These are phyloP conservation scores for Paramuricea clavata DNA, from an alignment of 92 coral and sea anemone species.

Conservation along the genomic window DNA sequence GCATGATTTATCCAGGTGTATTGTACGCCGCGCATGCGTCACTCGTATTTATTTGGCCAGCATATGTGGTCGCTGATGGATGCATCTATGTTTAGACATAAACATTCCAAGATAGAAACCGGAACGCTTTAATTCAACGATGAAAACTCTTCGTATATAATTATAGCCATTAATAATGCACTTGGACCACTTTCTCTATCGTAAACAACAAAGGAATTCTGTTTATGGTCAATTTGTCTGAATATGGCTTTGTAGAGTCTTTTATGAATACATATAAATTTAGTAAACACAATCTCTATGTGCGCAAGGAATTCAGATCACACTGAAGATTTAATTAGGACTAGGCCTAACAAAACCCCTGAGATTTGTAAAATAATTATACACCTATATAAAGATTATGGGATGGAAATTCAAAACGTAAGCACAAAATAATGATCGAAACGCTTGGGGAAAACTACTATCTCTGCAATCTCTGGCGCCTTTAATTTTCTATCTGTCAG, in stretches of 20 bases:
- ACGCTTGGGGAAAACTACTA: not conserved
- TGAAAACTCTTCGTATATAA: constrained; percentile 30
- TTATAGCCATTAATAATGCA: constrained; percentile 38
- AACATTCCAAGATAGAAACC: constrained; percentile 32
- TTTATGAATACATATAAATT: not conserved
- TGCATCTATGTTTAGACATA: constrained; percentile 46
- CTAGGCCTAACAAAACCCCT: not conserved
- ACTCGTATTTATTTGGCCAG: not conserved
- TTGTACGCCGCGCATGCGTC: not conserved
- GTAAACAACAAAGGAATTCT: constrained; percentile 33
- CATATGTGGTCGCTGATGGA: constrained; percentile 19
- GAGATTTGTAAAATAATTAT: not conserved
- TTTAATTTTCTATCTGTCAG: constrained; percentile 46
- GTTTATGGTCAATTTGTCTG: constrained; percentile 10
- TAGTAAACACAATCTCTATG: not conserved
- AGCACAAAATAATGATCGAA: constrained; percentile 3
- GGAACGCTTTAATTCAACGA: constrained; percentile 35
- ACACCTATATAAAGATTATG: not conserved
- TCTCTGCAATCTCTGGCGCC: constrained; percentile 30
- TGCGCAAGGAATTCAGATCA: not conserved
- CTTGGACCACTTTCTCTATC: not conserved
- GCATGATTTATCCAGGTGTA: constrained; percentile 27
- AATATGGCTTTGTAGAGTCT: not conserved
- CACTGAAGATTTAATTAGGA: not conserved
- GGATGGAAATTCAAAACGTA: not conserved